phyloP scores from a whole-genome alignment of 2,797 vertebrate species.

The Falco concolor region DNA sequence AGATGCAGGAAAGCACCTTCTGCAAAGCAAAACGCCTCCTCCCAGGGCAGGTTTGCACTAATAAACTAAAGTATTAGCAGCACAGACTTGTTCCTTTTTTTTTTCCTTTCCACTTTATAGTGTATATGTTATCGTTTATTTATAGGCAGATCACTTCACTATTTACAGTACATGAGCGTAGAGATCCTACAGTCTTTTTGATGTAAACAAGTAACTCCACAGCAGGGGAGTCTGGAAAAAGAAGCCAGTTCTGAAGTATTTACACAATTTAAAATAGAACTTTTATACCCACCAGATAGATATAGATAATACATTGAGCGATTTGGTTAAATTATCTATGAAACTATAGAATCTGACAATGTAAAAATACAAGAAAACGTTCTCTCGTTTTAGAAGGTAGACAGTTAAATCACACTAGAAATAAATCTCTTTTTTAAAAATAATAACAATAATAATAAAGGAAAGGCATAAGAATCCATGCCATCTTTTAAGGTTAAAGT shows the following conservation, averaged over 20 bases:
- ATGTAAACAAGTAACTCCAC: conserved; percentile 99
- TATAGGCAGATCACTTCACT: conserved; percentile 97
- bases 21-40: neutral
- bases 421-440: conserved; percentile 76
- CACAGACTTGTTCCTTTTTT: conserved; percentile 20
- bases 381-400: conserved; percentile 80
- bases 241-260: conserved; percentile 98
- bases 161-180: conserved; percentile 99
- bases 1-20: neutral
- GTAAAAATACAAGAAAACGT: conserved; percentile 99
- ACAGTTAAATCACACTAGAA: conserved; percentile 91
- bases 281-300: conserved; percentile 97
- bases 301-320: conserved; percentile 85
- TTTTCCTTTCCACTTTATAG: conserved; percentile 71
- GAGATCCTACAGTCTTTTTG: conserved; percentile 99
- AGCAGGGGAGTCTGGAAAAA: conserved; percentile 91
- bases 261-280: conserved; percentile 99
- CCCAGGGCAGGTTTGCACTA: neutral
- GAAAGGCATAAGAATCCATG: conserved; percentile 87
- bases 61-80: neutral
- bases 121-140: conserved; percentile 83
- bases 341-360: conserved; percentile 99
- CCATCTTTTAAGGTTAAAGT: conserved; percentile 87
- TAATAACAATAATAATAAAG: conserved; percentile 84
- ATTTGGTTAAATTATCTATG: conserved; percentile 96